Conservation (phyloP, 2,888 invertebrate genomes). For the Caenorhabditis panamensis region DNA sequence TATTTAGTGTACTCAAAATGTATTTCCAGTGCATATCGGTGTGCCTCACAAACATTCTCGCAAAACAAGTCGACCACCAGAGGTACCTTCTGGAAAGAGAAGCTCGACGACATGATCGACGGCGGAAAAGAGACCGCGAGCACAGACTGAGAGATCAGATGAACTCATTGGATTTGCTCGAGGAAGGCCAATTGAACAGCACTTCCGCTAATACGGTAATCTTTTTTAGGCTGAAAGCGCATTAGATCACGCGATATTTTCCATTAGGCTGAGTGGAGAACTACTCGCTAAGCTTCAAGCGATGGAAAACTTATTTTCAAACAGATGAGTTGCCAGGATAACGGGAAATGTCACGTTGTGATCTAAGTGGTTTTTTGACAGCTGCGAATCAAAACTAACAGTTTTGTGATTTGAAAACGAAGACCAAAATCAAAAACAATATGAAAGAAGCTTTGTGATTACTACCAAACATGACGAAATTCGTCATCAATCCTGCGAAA, state of each 20-base stretch:
- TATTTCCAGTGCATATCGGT: constrained; percentile 77
- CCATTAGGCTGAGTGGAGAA: constrained; percentile 33
- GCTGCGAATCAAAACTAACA: too few relatives aligned
- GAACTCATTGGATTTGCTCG: constrained; percentile 57
- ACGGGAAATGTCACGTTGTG: constrained; percentile 19
- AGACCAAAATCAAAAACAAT: neutral
- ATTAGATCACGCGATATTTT: neutral
- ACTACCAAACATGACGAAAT: neutral
- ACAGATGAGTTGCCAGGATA: neutral
- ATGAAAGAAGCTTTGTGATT: neutral
- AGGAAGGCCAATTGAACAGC: constrained; percentile 59
- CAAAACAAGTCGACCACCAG: constrained; percentile 81
- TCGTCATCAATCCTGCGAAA: neutral
- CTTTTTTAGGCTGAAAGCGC: neutral
- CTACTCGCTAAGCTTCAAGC: constrained; percentile 11
- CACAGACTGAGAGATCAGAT: constrained; percentile 49
- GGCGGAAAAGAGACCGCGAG: constrained; percentile 71
- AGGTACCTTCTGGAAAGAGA: constrained; percentile 78
- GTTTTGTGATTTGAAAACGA: too few relatives aligned
- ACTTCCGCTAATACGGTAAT: constrained; percentile 50
- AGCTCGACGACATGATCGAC: constrained; percentile 76
- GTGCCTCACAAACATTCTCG: constrained; percentile 79
- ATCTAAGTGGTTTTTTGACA: neutral
- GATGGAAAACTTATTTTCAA: neutral
- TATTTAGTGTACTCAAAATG: too few relatives aligned